A percentile compares a stretch with the other conserved stretches of the same genome.
phyloP scores from a whole-genome alignment of 2,113 vertebrate species.

The Callospermophilus lateralis region DNA sequence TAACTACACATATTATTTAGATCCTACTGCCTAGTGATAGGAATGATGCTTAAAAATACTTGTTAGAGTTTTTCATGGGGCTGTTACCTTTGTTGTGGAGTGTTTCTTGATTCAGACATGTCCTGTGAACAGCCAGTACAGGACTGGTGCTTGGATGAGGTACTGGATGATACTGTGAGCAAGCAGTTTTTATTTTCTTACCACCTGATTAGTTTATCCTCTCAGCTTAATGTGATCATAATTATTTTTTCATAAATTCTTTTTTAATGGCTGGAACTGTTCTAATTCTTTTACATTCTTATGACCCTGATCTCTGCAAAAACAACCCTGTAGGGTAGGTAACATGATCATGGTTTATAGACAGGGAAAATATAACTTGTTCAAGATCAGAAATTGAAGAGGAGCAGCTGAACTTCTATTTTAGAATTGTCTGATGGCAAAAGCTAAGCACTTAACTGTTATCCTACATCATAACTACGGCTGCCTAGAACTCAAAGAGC shows the following conservation, averaged over 20 bases:
- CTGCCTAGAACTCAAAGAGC: not conserved
- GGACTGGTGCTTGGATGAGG: not conserved
- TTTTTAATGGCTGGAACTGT: not conserved
- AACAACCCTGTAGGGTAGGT: not conserved
- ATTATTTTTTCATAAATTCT: not conserved
- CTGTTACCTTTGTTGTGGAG: not conserved
- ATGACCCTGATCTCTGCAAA: not conserved
- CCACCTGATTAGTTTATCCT: not conserved
- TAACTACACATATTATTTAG: not conserved
- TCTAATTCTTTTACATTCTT: not conserved
- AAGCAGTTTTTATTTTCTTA: not conserved
- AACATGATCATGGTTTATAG: slow-evolving; percentile 33
- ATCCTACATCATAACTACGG: not conserved
- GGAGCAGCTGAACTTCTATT: not conserved
- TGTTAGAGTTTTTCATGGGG: not conserved
- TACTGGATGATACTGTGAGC: not conserved
- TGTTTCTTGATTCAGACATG: not conserved
- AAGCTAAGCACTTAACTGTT: not conserved
- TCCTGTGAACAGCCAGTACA: not conserved
- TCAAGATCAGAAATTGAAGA: slow-evolving; percentile 26
- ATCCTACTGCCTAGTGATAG: not conserved
- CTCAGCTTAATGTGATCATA: not conserved
- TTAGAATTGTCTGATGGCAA: slow-evolving; percentile 11
- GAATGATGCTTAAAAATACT: slow-evolving; percentile 10
- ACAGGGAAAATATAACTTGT: slow-evolving; percentile 3